These are phyloP conservation scores for Cataglyphis cursor DNA, from an alignment of 2,888 invertebrate genomes.

Conservation along the genomic window DNA sequence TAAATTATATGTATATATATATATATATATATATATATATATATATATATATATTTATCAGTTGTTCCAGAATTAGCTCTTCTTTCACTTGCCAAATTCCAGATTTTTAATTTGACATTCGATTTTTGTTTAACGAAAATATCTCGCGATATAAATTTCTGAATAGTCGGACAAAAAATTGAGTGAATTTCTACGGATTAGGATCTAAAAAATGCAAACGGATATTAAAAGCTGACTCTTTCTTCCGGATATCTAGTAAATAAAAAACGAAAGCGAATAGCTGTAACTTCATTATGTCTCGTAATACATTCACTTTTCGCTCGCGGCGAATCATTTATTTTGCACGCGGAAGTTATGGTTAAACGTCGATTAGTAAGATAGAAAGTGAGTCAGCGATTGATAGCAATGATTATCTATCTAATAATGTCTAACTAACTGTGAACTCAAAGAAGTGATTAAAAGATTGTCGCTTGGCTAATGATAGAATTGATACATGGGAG, in stretches of 20 bases:
- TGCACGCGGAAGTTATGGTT: constrained; percentile 15
- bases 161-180: background rate
- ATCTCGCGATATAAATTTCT: background rate
- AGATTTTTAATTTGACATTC: background rate
- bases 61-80: background rate
- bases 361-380: constrained; percentile 31
- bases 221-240: background rate
- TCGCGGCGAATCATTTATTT: constrained; percentile 15
- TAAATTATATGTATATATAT: background rate
- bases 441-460: constrained; percentile 12
- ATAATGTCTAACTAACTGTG: background rate
- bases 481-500: background rate
- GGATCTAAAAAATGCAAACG: background rate
- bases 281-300: constrained; percentile 11
- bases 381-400: constrained; percentile 38
- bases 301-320: constrained; percentile 46
- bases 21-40: background rate
- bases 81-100: background rate
- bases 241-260: constrained; percentile 14
- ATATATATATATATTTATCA: background rate
- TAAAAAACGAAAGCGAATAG: constrained; percentile 21
- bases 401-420: constrained; percentile 25
- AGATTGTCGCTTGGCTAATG: background rate
- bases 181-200: background rate
- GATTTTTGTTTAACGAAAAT: background rate